phyloP scores from a whole-genome alignment of 2,113 vertebrate species.

The Sciurus niger region DNA sequence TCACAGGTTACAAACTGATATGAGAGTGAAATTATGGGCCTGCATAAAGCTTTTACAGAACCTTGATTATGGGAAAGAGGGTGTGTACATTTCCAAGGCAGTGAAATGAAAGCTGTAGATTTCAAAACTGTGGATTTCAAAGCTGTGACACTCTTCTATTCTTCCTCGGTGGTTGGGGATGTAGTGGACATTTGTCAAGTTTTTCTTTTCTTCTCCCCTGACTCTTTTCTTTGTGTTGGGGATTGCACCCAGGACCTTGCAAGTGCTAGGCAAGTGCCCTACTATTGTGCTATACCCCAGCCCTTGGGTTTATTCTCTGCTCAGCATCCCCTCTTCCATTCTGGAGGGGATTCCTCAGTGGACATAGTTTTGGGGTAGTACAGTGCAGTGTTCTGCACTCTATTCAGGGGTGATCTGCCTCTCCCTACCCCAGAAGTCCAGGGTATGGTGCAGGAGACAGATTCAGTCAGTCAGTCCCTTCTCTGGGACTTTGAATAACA shows the following conservation, averaged over 20 bases:
- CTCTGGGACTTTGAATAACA: constrained; percentile 7
- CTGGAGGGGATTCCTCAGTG: neutral
- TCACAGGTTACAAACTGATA: constrained; percentile 43
- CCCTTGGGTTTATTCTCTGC: neutral
- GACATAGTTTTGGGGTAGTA: neutral
- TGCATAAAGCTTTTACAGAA: constrained; percentile 7
- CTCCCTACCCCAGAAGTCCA: neutral
- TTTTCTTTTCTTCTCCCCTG: neutral
- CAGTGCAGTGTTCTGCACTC: neutral
- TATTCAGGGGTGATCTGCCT: neutral
- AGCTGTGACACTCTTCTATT: neutral
- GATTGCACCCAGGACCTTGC: neutral
- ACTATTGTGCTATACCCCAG: neutral
- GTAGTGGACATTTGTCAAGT: too few relatives aligned
- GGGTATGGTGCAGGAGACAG: neutral
- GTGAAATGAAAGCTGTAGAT: neutral
- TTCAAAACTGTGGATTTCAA: neutral
- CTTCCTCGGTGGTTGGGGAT: neutral
- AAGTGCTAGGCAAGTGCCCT: neutral
- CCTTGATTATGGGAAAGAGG: neutral
- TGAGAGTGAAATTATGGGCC: neutral
- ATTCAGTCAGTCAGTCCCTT: neutral
- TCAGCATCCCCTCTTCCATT: neutral
- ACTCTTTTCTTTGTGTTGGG: neutral
- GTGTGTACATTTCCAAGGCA: neutral